Conservation (phyloP, 2,888 invertebrate species). For the Apantesis nais region DNA sequence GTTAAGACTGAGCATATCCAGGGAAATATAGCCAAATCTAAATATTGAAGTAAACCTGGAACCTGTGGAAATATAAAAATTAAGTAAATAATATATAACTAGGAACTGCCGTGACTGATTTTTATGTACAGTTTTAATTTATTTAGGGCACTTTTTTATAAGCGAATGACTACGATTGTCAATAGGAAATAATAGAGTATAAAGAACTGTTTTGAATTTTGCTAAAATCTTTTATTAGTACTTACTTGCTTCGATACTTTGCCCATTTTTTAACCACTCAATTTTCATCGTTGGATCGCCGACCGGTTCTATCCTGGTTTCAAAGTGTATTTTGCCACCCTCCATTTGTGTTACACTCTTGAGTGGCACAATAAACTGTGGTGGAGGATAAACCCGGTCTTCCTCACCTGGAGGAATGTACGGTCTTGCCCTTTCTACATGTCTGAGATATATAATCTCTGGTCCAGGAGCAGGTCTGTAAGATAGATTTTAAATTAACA, state of each 20-base stretch:
- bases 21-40: constrained; percentile 98
- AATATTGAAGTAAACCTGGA: constrained; percentile 97
- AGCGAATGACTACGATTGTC: not conserved
- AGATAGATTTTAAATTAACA: constrained; percentile 26
- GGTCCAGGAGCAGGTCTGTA: constrained; percentile 94
- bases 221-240: constrained; percentile 33
- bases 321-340: constrained; percentile 97
- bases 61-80: constrained; percentile 85
- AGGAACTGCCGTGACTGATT: not conserved
- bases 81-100: not conserved
- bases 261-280: constrained; percentile 97
- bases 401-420: constrained; percentile 92
- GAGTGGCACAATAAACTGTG: constrained; percentile 95
- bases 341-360: constrained; percentile 93
- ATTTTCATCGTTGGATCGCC: constrained; percentile 98
- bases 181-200: not conserved
- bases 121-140: not conserved
- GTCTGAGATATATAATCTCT: constrained; percentile 96
- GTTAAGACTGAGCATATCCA: constrained; percentile 95
- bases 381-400: constrained; percentile 95
- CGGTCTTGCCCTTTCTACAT: constrained; percentile 95
- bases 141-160: no score
- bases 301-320: constrained; percentile 98
- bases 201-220: not conserved
- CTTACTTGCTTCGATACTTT: constrained; percentile 96